Base-by-base conservation (phyloP, 2,113 vertebrate genomes). In the Lepus americanus region DNA sequence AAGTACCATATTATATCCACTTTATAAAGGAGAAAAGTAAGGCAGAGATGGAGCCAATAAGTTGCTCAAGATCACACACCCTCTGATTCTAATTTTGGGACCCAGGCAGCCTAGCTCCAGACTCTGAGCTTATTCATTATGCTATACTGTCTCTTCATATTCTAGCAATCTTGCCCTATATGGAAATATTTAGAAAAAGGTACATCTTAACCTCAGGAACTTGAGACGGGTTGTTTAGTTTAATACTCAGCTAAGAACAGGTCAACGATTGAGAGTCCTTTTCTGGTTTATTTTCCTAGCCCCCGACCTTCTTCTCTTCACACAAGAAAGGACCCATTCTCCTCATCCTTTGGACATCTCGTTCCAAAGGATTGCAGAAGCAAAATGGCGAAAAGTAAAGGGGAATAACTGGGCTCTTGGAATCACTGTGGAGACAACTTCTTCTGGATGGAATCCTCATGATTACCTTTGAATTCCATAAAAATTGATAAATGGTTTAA, bases 341-440 rank as follows among this genome's bases (percentile, higher is more conserved):
- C 44, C 36, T 70, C 20, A 94, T 51, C 19, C 44, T 8, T 33
- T 76, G 87, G 49, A 74, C 6, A 73, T 55, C 59, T 23, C 63
- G 14, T 96, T 83, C 64, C 95, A 74, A 97, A 91, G 39, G 55
- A 89, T n/a, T 20, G 31, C 66, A 91, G 66, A 39, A 88, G 17
- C 23, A 59, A 36, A 83, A 70, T 17, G 9, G 33, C 16, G 8
- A 5, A 72, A 19, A 17, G 27, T 31, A n/a, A 63, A 49, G 3
- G 22, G 49, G 51, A 44, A 22, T 23, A 66, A 85, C 61, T 92
- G 86, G 93, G 70, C 64, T 49, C 51, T 93, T 93, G 94, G 33
- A 89, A 69, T 77, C 39, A 74, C 19, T 55, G 23, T 74, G 25
- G 44, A 59, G 51, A 59, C 27, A 81, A 69, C 61, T 92, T 93